Evolutionary conservation across 2,888 invertebrate species (phyloP), one percentile per base, ranked within the genome.

Genomic region (Clistopyga incitator): DNA sequence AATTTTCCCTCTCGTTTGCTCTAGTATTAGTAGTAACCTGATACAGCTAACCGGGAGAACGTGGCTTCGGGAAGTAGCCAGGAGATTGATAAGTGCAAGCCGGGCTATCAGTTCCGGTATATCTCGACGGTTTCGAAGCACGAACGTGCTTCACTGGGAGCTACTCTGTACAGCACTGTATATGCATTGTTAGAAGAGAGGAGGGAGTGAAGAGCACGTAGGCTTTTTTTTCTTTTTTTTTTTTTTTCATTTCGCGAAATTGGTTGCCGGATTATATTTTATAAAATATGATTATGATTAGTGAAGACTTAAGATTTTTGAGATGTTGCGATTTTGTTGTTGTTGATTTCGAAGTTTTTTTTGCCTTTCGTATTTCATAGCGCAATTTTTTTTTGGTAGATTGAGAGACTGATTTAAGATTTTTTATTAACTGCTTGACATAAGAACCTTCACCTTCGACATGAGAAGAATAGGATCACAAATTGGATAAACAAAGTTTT

Each of bases 1-100:
- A 64, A 64, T 18, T 64, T 64, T 38, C 10, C 64, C 64, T 64
- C 64, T 64, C 38, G 20, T 20, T 64, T 38, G 10, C 15, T 29
- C 1, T 29, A 34, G 59, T 61, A 61, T 18, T n/a, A 61, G 75
- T 18, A 25, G 61, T 64, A 75, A 75, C 59, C 25, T 45, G 75
- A 75, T 75, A 50, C 50, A 64, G 29, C 47, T 50, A 61, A 47
- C 34, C 42, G 29, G 59, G 42, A n/a, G 52, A 29, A 38, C 54
- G 42, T 25, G 67, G 77, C 10, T 20, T 20, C 64, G 54, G 50
- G 67, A 68, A 52, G 67, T 29, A 38, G 52, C 25, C 50, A 3
- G 52, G 52, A 68, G 68, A 68, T 52, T 68, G 68, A 68, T 68
- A 52, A 23, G 52, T 52, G 50, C 68, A 29, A 13, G 50, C 34